Evolutionary conservation across 2,113 vertebrate species (phyloP).

Genomic region (Pagrus major): DNA sequence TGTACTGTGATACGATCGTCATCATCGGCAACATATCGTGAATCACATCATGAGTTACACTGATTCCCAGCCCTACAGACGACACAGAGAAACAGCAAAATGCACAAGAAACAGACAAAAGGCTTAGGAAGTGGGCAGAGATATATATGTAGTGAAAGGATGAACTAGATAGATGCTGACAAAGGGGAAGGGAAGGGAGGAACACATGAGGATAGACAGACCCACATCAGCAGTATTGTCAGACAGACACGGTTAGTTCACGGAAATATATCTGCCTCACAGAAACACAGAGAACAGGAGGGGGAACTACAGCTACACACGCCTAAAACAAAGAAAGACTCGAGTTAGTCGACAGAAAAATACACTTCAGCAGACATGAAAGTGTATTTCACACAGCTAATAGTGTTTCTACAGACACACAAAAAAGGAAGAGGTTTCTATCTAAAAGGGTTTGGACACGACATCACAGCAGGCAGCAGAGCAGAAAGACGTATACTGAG

Average conservation of each 20-base stretch:
- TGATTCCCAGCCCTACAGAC: too few species aligned
- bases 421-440: neutral
- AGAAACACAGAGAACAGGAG: slow-evolving; percentile 18
- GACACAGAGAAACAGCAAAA: neutral
- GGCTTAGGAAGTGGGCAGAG: neutral
- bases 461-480: slow-evolving; percentile 45
- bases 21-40: too few species aligned
- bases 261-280: slow-evolving; percentile 15
- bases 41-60: too few species aligned
- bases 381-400: neutral
- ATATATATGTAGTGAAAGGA: neutral
- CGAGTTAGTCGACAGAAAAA: slow-evolving; percentile 41
- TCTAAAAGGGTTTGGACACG: slow-evolving; percentile 20
- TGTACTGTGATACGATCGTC: too few species aligned
- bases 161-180: neutral
- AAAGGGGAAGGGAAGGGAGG: neutral
- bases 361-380: slow-evolving; percentile 9
- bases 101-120: neutral
- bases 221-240: slow-evolving; percentile 3
- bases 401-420: neutral
- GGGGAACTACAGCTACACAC: slow-evolving; percentile 38
- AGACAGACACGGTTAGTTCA: slow-evolving; percentile 40
- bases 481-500: slow-evolving; percentile 56
- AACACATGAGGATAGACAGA: neutral
- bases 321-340: slow-evolving; percentile 20